Evolutionary conservation across 1,140 invertebrate genomes (phyloP), one percentile per base, ranked within the genome.

Genomic region (Carposina sasakii): DNA sequence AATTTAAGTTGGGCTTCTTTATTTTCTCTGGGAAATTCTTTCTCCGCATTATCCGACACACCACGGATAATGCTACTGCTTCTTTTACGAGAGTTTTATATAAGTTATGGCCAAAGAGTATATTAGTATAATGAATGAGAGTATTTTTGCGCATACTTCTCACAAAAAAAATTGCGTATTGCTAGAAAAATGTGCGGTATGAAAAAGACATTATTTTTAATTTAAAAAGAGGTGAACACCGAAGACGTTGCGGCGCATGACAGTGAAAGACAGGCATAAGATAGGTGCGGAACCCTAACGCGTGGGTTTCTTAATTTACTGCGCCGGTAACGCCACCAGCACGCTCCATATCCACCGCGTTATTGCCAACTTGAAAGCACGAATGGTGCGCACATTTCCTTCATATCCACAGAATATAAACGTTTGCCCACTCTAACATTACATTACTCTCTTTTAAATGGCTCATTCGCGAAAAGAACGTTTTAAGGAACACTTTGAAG

Each of bases 281-380:
- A 81, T 74, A 78, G 63, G 66, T 48, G 51, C 46, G 52, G 57
- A 52, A 36, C 54, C 36, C 58, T 49, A 47, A 51, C 50, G 23
- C 63, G 55, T 66, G 67, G 48, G 47, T 54, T n/a, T 21, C 71
- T 75, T 79, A 79, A 82, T 82, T 82, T 82, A 82, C 75, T 76
- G 72, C 73, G 67, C 69, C 67, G 72, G 76, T 71, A 79, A 77
- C 74, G 78, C 76, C 78, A 82, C 64, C 62, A 78, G 67, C 78
- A 79, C 74, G 74, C 74, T 75, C 76, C 76, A 72, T 76, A 79
- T 76, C 66, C 70, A 74, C 63, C 60, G 63, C 71, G 70, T 82
- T 82, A 82, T 82, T 82, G 74, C 78, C 73, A 72, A 76, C 75
- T 82, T 78, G 73, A 76, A 82, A 79, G 73, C 71, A 74, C 74